phyloP scores from a whole-genome alignment of 2,797 vertebrate genomes.

The Lithobates sylvaticus region DNA sequence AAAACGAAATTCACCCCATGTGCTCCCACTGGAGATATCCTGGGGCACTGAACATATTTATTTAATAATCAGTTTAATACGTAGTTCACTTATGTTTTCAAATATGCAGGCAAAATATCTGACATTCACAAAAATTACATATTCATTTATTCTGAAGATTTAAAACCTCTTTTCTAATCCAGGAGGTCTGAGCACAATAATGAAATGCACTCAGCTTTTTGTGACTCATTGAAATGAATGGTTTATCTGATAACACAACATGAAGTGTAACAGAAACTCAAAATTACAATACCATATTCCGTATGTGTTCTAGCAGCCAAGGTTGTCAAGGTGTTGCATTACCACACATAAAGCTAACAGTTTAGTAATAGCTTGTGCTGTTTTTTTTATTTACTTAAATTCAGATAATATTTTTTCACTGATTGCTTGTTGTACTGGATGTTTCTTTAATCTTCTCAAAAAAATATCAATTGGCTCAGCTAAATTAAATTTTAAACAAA shows the following conservation, averaged over 20 bases:
- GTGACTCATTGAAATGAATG: constrained; percentile 54
- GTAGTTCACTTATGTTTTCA: constrained; percentile 47
- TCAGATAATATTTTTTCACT: neutral
- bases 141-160: constrained; percentile 58
- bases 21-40: constrained; percentile 50
- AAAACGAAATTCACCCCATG: constrained; percentile 57
- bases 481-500: neutral
- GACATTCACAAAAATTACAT: constrained; percentile 50
- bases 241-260: constrained; percentile 57
- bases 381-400: neutral
- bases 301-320: constrained; percentile 7
- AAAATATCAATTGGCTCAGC: neutral
- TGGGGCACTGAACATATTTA: constrained; percentile 51
- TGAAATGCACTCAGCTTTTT: constrained; percentile 58
- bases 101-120: constrained; percentile 54
- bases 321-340: neutral
- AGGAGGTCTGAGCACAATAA: constrained; percentile 50
- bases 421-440: neutral
- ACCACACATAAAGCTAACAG: neutral
- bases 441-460: neutral
- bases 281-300: neutral
- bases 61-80: constrained; percentile 59
- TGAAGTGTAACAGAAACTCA: constrained; percentile 43
- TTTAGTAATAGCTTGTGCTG: neutral
- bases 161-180: constrained; percentile 51